Base-by-base conservation (phyloP, 2,888 invertebrate species). In the Troilus luridus region DNA sequence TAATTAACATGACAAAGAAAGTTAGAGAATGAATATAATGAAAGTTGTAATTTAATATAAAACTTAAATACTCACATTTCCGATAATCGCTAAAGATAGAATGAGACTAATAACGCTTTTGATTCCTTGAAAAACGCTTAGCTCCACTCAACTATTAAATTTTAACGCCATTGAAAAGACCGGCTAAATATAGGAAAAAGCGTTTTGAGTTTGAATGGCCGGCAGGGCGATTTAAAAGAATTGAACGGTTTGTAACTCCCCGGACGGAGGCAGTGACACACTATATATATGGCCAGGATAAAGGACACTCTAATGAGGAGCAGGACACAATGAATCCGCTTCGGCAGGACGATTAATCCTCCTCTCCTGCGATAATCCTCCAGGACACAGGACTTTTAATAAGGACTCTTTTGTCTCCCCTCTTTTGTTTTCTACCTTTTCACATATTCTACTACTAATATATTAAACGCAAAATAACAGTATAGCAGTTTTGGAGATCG, bases 271-370 rank as follows among this genome's bases (percentile, higher is more conserved):
- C 67, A 67, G 67, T 24, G 24, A 6, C 19, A n/a, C 17, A 8
- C 41, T 54, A 41, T 81, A 56, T 21, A 41, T 81, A 56, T 21
- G 54, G 24, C 9, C 8, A 81, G 81, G 21, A 41, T 81, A 81
- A 81, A 81, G 81, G 81, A 81, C 41, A 41, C 54, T 14, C 81
- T 81, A 81, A 81, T 81, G 81, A 81, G 81, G 21, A 19, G 7
- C 54, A 81, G 81, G 81, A 54, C 81, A 81, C 81, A 81, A 81
- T 81, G 81, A 81, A 81, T 81, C 54, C 81, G 41, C 81, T 41
- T 81, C 81, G 54, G 54, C 54, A 56, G 54, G 54, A 81, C 81
- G 81, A 81, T 81, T 81, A 81, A 81, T 81, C 81, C 81, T 54
- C 81, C 81, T 54, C 41, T 54, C 54, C 54, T 56, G 21, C 54